Percentiles rank a stretch among this genome's conserved stretches.
phyloP scores from a whole-genome alignment of 2,888 invertebrate species.

The Drosophila paucipuncta region DNA sequence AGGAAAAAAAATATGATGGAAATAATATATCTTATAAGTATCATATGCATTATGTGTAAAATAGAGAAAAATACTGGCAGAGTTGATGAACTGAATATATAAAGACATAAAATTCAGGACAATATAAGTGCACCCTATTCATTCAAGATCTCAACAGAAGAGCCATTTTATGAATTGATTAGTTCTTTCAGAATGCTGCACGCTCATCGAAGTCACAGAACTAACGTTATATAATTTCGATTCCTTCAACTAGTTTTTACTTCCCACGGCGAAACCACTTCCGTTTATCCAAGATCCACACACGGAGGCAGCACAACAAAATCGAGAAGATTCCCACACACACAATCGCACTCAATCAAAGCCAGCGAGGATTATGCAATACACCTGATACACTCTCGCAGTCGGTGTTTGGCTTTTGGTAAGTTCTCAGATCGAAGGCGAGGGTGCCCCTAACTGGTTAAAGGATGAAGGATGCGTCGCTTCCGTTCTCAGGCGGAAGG shows the following conservation, averaged over 20 bases:
- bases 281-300: constrained; percentile 36
- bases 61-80: not conserved
- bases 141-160: not conserved
- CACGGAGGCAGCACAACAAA: not conserved
- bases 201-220: not conserved
- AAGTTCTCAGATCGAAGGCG: constrained; percentile 10
- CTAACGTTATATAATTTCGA: not conserved
- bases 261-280: constrained; percentile 44
- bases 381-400: constrained; percentile 70
- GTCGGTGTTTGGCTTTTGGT: constrained; percentile 29
- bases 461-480: constrained; percentile 46
- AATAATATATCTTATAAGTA: not conserved
- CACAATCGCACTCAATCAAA: constrained; percentile 3
- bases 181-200: not conserved
- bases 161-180: not conserved
- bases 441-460: constrained; percentile 37
- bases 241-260: not conserved
- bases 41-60: not conserved
- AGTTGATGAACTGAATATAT: not conserved
- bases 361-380: constrained; percentile 67
- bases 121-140: not conserved
- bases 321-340: constrained; percentile 58
- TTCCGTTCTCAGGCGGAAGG: constrained; percentile 47
- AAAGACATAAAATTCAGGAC: not conserved
- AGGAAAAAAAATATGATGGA: not conserved